Base-by-base conservation (phyloP, 2,888 invertebrate species). In the Caenorhabditis sp. region DNA sequence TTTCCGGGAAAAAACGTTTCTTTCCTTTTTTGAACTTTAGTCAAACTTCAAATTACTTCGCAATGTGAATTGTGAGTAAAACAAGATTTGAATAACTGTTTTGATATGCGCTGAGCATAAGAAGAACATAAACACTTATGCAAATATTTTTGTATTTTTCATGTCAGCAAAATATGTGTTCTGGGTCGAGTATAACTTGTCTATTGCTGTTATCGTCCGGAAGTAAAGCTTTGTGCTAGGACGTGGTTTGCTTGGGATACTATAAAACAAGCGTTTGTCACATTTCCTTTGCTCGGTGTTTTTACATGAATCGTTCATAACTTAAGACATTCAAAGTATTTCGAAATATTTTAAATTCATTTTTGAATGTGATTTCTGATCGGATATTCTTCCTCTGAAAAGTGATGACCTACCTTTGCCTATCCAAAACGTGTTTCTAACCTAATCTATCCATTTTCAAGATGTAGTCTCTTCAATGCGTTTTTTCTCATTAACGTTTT, bases 61-160 rank as follows among this genome's bases (percentile, higher is more conserved):
- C 56, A 56, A 35, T 56, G 32, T 32, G 18, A n/a, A 28, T 35
- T 20, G 32, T 28, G 18, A n/a, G 56, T 56, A 20, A 32, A 35
- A 35, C 18, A 20, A 40, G 47, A 44, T 61, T 44, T 61, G 61
- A 61, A 61, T 61, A 61, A 61, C n/a, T 61, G 28, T 61, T 61
- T 61, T 47, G 26, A 20, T 61, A 55, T 71, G 47, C 61, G 24
- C 6, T 5, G 13, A 40, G 40, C 13, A 32, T 1, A 9, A 32
- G 26, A 15, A 72, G 47, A 24, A 18, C 26, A n/a, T 56, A 64
- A 64, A 55, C 47, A 64, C 72, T 55, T 64, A 64, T 64, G 64
- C 56, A 72, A 72, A 72, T 72, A 72, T 72, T 72, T 64, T 64
- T 6, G 32, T 20, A 35, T 24, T 50, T 50, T 71, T 13, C 4